These are phyloP conservation scores for Spisula solida DNA, from an alignment of 2,888 invertebrate species.

Conservation along the genomic window DNA sequence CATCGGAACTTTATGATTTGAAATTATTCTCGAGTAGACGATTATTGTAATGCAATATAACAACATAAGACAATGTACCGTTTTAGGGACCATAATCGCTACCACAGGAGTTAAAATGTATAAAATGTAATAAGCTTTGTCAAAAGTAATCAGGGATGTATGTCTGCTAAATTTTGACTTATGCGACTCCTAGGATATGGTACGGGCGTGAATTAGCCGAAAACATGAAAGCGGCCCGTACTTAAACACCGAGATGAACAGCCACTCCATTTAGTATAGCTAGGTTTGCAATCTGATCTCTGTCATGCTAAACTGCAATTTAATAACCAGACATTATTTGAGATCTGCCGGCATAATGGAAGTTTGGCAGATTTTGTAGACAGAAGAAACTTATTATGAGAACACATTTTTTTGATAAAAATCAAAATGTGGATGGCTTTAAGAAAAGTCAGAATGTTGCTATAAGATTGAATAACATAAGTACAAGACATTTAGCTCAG, in stretches of 20 bases:
- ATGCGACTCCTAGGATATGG: conserved; percentile 44
- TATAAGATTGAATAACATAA: not conserved
- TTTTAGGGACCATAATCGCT: conserved; percentile 47
- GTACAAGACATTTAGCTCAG: not conserved
- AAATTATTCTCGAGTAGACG: conserved; percentile 51
- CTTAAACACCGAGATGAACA: conserved; percentile 12
- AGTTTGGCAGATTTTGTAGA: not conserved
- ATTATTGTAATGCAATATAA: conserved; percentile 32
- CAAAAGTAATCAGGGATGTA: conserved; percentile 57
- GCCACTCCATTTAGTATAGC: conserved; percentile 5
- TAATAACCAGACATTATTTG: conserved; percentile 22
- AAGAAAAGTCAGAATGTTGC: not conserved
- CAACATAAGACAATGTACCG: conserved; percentile 37
- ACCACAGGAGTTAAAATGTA: conserved; percentile 57
- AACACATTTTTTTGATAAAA: conserved; percentile 1
- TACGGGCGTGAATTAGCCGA: conserved; percentile 8
- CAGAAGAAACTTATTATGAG: not conserved
- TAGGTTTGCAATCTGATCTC: not conserved
- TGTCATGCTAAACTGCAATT: conserved; percentile 28
- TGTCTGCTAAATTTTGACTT: conserved; percentile 51
- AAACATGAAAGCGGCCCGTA: conserved; percentile 40
- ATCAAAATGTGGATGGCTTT: not conserved
- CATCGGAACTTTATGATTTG: conserved; percentile 64
- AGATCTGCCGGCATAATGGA: not conserved
- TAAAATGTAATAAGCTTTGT: conserved; percentile 58